A percentile compares a stretch with the other conserved stretches of the same genome.
These are phyloP conservation scores for Catharus bicknelli DNA, from an alignment of 2,113 vertebrate species.

Conservation along the genomic window DNA sequence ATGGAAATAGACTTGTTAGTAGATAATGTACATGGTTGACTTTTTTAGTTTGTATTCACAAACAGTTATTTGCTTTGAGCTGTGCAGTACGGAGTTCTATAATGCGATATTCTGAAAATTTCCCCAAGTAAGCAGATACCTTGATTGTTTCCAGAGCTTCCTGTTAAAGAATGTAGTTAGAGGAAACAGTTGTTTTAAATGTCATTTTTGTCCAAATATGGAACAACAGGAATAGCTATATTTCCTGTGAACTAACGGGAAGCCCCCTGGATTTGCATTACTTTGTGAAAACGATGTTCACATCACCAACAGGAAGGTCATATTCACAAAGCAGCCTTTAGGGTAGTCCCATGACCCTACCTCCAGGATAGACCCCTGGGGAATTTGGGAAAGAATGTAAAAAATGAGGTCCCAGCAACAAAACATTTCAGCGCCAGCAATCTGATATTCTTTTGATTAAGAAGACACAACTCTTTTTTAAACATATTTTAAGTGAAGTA, in stretches of 20 bases:
- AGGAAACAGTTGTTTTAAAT: constrained; percentile 55
- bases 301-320: constrained; percentile 23
- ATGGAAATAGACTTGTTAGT: not conserved
- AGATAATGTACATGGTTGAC: not conserved
- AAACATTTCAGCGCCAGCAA: not conserved
- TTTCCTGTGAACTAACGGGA: constrained; percentile 60
- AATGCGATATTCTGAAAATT: constrained; percentile 22
- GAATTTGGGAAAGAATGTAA: constrained; percentile 30
- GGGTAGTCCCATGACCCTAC: constrained; percentile 60
- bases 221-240: constrained; percentile 56
- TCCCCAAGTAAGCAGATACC: constrained; percentile 45
- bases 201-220: constrained; percentile 55
- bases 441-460: not conserved
- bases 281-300: constrained; percentile 28
- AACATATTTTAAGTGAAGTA: not conserved
- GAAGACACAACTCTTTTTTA: not conserved
- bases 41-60: not conserved
- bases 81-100: not conserved
- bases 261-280: constrained; percentile 32
- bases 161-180: constrained; percentile 24
- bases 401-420: constrained; percentile 29
- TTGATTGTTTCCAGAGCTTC: constrained; percentile 45
- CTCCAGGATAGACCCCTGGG: constrained; percentile 40
- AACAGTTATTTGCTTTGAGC: not conserved
- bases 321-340: constrained; percentile 35